These are phyloP conservation scores for Budorcas taxicolor DNA, from an alignment of 2,113 vertebrate species.

Conservation along the genomic window DNA sequence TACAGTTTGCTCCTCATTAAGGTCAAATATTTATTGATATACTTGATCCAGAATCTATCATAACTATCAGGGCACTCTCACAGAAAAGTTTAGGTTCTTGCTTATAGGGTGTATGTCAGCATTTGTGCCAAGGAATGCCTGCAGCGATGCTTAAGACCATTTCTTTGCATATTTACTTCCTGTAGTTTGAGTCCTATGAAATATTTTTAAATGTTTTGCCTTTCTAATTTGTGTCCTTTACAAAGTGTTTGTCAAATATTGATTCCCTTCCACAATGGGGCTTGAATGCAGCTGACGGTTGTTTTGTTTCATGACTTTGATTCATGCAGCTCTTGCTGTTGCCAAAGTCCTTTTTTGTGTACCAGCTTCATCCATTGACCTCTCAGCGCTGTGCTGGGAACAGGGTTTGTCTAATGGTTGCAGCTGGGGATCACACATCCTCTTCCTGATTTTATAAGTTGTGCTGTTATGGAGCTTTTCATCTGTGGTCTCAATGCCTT, in stretches of 20 bases:
- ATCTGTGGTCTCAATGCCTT: background rate
- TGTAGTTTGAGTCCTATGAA: background rate
- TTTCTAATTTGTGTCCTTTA: conserved; percentile 55
- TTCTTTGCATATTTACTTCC: background rate
- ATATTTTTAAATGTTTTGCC: conserved; percentile 60
- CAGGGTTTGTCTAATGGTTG: conserved; percentile 12
- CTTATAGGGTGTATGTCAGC: background rate
- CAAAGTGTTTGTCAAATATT: conserved; percentile 70
- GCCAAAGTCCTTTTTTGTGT: conserved; percentile 50
- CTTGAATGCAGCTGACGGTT: conserved; percentile 54
- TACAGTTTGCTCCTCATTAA: background rate
- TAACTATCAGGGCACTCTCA: background rate
- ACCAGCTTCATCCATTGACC: conserved; percentile 40
- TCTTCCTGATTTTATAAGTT: background rate
- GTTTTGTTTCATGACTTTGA: conserved; percentile 55
- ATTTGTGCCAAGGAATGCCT: background rate
- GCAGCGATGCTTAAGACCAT: background rate
- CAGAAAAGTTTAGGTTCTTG: background rate
- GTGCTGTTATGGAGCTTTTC: background rate
- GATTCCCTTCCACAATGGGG: conserved; percentile 58
- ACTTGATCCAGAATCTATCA: background rate
- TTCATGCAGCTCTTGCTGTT: conserved; percentile 37
- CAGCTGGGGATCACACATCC: conserved; percentile 44
- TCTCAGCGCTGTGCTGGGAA: background rate
- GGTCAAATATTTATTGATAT: background rate